phyloP scores from a whole-genome alignment of 2,113 vertebrate species.

The Fukomys damarensis region DNA sequence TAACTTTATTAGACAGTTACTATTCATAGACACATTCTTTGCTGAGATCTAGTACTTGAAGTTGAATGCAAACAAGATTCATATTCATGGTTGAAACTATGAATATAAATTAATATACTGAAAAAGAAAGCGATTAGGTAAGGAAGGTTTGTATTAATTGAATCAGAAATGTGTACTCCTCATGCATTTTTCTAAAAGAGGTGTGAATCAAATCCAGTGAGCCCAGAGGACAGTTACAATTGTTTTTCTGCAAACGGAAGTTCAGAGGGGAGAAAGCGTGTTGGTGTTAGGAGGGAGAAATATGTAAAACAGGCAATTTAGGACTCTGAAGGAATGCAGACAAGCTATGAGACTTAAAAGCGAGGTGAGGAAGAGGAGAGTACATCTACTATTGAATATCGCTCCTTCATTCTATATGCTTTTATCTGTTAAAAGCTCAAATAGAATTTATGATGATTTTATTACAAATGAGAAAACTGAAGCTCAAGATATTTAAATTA shows the following conservation, averaged over 20 bases:
- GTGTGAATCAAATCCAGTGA: background rate
- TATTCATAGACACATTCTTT: slow-evolving; percentile 16
- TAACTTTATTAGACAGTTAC: slow-evolving; percentile 40
- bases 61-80: slow-evolving; percentile 28
- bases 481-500: background rate
- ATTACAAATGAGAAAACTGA: background rate
- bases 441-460: background rate
- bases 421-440: background rate
- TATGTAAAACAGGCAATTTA: background rate
- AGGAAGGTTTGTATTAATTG: slow-evolving; percentile 10
- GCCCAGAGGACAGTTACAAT: background rate
- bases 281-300: background rate
- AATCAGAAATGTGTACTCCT: background rate
- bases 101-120: slow-evolving; percentile 31
- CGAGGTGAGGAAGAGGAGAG: background rate
- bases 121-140: slow-evolving; percentile 53
- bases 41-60: background rate
- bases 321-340: background rate
- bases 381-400: background rate
- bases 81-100: slow-evolving; percentile 23
- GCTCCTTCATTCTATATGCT: background rate
- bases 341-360: background rate
- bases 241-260: slow-evolving; percentile 11
- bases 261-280: background rate
- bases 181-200: background rate